These are phyloP conservation scores for Schizotus pectinicornis DNA, from an alignment of 2,888 invertebrate species.

Conservation along the genomic window DNA sequence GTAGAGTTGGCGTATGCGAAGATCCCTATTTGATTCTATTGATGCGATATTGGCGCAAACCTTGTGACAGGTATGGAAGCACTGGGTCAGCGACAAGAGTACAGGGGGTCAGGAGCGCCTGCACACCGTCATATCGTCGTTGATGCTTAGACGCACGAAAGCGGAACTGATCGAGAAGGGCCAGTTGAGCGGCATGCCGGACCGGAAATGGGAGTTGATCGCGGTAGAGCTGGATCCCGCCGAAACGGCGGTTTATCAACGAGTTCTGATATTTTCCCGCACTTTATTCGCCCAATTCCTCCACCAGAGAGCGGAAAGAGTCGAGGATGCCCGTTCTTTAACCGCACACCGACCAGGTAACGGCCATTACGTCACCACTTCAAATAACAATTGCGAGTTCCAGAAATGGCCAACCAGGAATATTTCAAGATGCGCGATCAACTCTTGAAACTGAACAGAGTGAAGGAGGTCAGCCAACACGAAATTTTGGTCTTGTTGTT, in stretches of 20 bases:
- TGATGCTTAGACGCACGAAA: constrained; percentile 91
- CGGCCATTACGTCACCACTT: too few relatives aligned
- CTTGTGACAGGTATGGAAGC: constrained; percentile 84
- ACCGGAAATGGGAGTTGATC: constrained; percentile 63
- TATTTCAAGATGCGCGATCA: constrained; percentile 66
- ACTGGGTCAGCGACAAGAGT: constrained; percentile 87
- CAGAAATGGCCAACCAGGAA: constrained; percentile 60
- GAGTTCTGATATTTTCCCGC: constrained; percentile 73
- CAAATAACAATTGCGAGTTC: constrained; percentile 57
- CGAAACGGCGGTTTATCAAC: constrained; percentile 81
- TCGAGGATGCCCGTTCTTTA: constrained; percentile 50
- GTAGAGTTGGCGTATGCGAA: too few relatives aligned
- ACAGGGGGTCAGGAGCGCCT: constrained; percentile 80
- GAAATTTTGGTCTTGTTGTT: constrained; percentile 82
- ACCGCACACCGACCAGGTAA: neutral
- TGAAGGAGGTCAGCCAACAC: constrained; percentile 60
- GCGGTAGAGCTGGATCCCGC: constrained; percentile 70
- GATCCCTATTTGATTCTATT: too few relatives aligned
- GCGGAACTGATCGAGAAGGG: constrained; percentile 73
- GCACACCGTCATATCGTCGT: constrained; percentile 81
- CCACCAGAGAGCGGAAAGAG: constrained; percentile 75
- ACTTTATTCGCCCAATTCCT: constrained; percentile 79
- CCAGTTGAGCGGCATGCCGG: constrained; percentile 67
- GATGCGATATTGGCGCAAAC: too few relatives aligned
- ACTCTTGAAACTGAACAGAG: constrained; percentile 69